Evolutionary conservation across 1,140 invertebrate species (phyloP).

Genomic region (Mizuhopecten yessoensis): DNA sequence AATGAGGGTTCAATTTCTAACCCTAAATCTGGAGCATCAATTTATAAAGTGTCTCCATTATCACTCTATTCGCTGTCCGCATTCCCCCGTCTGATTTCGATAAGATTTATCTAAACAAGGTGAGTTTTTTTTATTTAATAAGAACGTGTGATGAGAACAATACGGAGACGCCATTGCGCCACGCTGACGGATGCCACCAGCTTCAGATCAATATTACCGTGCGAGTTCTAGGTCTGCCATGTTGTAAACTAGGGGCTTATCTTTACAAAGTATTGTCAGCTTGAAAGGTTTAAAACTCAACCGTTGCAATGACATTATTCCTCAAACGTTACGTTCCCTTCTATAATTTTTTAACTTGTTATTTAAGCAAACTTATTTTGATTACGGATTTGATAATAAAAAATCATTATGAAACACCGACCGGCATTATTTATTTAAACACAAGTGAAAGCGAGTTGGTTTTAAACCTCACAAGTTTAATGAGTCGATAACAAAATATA

Average conservation of each 20-base stretch:
- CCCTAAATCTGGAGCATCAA: background rate
- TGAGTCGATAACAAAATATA: too few relatives aligned
- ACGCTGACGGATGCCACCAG: background rate
- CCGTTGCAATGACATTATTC: background rate
- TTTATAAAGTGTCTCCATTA: background rate
- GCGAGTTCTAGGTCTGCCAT: background rate
- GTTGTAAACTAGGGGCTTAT: slow-evolving; percentile 1
- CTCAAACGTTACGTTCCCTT: too few relatives aligned
- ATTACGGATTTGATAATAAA: too few relatives aligned
- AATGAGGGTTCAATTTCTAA: too few relatives aligned
- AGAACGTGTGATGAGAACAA: background rate
- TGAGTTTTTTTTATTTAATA: background rate
- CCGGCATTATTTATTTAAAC: too few relatives aligned
- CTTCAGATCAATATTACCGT: background rate
- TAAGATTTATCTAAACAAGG: background rate
- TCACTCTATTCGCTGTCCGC: background rate
- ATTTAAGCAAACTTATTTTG: too few relatives aligned
- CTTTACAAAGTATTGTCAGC: background rate
- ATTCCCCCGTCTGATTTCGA: background rate
- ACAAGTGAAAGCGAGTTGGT: too few relatives aligned
- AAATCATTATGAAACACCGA: too few relatives aligned
- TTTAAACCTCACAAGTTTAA: too few relatives aligned
- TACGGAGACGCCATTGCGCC: background rate
- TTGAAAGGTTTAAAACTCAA: background rate
- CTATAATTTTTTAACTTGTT: too few relatives aligned